Conservation (phyloP, 2,113 vertebrate species). For the Irena cyanogastra region DNA sequence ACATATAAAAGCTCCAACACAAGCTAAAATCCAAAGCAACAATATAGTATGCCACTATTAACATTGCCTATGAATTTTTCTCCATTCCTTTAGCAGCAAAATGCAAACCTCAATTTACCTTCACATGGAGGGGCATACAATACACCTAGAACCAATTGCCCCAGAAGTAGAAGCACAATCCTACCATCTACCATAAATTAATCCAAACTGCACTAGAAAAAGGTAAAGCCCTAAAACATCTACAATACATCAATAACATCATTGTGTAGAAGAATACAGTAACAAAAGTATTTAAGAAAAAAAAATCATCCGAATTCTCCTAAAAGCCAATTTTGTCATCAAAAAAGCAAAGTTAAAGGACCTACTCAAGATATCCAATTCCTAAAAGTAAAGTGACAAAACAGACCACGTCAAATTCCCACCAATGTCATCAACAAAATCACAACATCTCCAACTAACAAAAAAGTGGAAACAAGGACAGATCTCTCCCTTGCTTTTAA, state of each 20-base stretch:
- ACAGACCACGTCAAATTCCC: neutral
- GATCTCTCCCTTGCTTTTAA: neutral
- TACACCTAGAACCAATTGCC: neutral
- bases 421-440: neutral
- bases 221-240: neutral
- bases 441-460: neutral
- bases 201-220: neutral
- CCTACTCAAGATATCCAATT: neutral
- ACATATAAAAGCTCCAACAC: neutral
- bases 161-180: neutral
- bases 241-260: neutral
- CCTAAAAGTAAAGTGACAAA: neutral
- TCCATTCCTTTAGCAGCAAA: neutral
- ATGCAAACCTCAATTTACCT: neutral
- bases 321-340: neutral
- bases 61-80: neutral
- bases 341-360: neutral
- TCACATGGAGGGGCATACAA: neutral
- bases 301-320: neutral
- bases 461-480: no score
- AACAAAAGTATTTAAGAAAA: neutral
- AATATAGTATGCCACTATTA: neutral
- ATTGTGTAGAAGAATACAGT: neutral
- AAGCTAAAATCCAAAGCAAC: neutral
- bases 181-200: neutral